A percentile compares a stretch with the other conserved stretches of the same genome.
phyloP scores from a whole-genome alignment of 2,113 vertebrate genomes.

The Hyaena hyaena region DNA sequence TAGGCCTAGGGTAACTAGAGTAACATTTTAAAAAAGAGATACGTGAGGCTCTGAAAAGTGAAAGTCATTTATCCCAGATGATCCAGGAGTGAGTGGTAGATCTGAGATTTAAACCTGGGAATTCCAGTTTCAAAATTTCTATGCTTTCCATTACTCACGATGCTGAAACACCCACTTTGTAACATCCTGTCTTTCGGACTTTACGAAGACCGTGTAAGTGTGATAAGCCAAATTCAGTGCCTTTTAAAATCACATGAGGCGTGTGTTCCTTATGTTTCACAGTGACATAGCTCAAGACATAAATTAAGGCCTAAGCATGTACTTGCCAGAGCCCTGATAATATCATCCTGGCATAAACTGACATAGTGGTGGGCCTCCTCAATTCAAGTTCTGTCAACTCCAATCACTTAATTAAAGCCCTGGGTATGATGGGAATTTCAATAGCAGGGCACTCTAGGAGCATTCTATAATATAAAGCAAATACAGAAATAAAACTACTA shows the following conservation, averaged over 20 bases:
- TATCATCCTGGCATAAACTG: slow-evolving; percentile 73
- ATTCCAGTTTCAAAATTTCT: not conserved
- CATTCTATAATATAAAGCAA: slow-evolving; percentile 83
- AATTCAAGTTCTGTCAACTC: slow-evolving; percentile 80
- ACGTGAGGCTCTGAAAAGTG: not conserved
- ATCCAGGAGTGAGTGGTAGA: not conserved
- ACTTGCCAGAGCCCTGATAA: slow-evolving; percentile 64
- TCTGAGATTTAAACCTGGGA: not conserved
- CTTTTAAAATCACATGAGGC: slow-evolving; percentile 49
- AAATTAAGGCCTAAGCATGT: slow-evolving; percentile 72
- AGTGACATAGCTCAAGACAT: slow-evolving; percentile 52
- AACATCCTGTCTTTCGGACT: not conserved
- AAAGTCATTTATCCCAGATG: not conserved
- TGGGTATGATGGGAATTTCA: slow-evolving; percentile 85
- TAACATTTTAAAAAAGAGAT: not conserved
- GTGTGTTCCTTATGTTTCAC: slow-evolving; percentile 48
- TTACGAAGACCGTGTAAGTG: not conserved
- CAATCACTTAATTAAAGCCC: slow-evolving; percentile 83
- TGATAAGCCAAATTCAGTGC: not conserved
- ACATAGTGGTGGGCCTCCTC: slow-evolving; percentile 71
- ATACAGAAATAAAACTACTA: slow-evolving; percentile 79
- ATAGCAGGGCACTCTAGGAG: slow-evolving; percentile 71
- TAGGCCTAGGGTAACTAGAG: not conserved
- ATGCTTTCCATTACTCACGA: not conserved
- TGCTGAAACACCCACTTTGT: not conserved